Base-by-base conservation (phyloP, 30 jellyfish, hydroid and myxozoan genomes). In the Chironex yamaguchii region DNA sequence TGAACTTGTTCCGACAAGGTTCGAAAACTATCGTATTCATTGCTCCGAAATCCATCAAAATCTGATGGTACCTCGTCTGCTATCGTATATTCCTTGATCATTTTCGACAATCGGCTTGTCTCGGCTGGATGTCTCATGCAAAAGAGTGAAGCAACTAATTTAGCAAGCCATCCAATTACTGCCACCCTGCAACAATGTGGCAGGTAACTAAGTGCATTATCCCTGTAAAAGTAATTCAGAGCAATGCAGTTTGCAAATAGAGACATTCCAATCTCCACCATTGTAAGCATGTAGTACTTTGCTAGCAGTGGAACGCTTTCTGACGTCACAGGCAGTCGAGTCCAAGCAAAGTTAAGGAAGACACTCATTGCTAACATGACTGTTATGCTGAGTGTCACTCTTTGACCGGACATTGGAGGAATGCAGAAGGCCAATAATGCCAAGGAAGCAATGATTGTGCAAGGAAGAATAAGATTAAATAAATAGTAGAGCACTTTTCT, bases 361-460 rank as follows among this genome's bases (percentile, higher is more conserved):
- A 86, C 96, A 52, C 96, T 86, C 96, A 86, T 86, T 3, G 96
- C 90, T 2, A 86, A 83, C 96, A 86, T 86, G 6, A 86, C 96
- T 1, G 96, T 86, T 0, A 86, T 86, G 80, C 96, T 86, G 34
- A 86, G 81, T 1, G 96, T 86, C 25, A 86, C 76, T 29, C 96
- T 52, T 50, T 86, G 96, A 36, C 96, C 96, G 6, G 96, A 86
- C 35, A 30, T 20, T 28, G 96, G 96, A 28, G 74, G 87, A 30
- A 75, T 86, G 81, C 96, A 86, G 67, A 86, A 86, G 62, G 96
- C 96, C 34, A 86, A 73, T 1, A 86, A 72, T 14, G 96, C 96
- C 50, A 86, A 58, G n/a, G 90, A 71, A 0, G 96, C 83, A 17
- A 86, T 86, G 4, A 86, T 86, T 14, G 90, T 62, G 29, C 96